Conservation (phyloP, 2,888 invertebrate species). For the Crocallis elinguaria region DNA sequence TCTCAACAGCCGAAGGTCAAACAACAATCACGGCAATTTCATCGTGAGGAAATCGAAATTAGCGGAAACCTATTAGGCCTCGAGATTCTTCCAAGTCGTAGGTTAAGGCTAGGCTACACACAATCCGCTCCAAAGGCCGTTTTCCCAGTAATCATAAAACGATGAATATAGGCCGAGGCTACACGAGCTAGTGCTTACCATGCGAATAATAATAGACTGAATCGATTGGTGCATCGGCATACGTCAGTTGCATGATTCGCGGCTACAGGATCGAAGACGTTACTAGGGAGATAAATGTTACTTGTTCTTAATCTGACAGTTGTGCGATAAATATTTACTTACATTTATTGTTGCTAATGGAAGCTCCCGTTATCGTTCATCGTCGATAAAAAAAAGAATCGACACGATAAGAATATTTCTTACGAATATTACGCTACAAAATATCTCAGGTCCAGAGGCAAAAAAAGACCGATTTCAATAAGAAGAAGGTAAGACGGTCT, state of each 20-base stretch:
- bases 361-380: no score
- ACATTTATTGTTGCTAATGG: no score
- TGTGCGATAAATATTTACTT: no score
- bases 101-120: slow-evolving; percentile 24
- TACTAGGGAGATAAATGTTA: background rate
- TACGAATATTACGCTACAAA: no score
- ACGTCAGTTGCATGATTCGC: slow-evolving; percentile 15
- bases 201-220: slow-evolving; percentile 42
- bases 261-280: background rate
- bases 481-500: no score
- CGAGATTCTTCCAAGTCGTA: slow-evolving; percentile 15
- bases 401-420: no score
- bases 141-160: slow-evolving; percentile 43
- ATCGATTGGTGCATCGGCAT: slow-evolving; percentile 34
- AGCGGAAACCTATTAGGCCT: slow-evolving; percentile 17
- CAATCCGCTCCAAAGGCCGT: slow-evolving; percentile 20
- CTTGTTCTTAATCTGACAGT: background rate
- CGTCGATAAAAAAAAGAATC: no score
- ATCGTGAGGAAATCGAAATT: slow-evolving; percentile 10
- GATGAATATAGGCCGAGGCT: slow-evolving; percentile 50
- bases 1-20: slow-evolving; percentile 12
- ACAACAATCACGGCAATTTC: slow-evolving; percentile 15
- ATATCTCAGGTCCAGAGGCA: no score
- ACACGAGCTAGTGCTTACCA: slow-evolving; percentile 34
- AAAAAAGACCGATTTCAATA: no score